Percentiles rank a stretch among this genome's conserved stretches.
These are phyloP conservation scores for Drosophila carrolli DNA, from an alignment of 1,140 invertebrate species.

Conservation along the genomic window DNA sequence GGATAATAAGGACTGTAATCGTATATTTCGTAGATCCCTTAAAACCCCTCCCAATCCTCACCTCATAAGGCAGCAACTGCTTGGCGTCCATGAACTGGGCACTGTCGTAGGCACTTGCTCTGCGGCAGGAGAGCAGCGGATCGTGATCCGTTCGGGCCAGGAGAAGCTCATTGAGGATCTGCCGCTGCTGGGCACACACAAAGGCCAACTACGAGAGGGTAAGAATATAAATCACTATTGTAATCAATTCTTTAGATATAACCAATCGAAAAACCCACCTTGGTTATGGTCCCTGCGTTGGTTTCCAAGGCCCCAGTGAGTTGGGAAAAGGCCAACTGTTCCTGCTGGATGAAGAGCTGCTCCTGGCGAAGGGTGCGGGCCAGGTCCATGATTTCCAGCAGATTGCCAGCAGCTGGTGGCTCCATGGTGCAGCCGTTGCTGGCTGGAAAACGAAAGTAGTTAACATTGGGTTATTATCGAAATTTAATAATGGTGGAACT, in stretches of 20 bases:
- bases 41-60: constrained; percentile 66
- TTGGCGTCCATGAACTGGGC: constrained; percentile 95
- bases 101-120: constrained; percentile 91
- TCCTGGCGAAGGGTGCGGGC: constrained; percentile 83
- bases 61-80: constrained; percentile 93
- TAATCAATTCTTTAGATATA: not conserved
- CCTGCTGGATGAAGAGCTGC: constrained; percentile 81
- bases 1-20: not conserved
- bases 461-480: not conserved
- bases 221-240: not conserved
- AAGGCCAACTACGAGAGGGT: constrained; percentile 89
- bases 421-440: constrained; percentile 67
- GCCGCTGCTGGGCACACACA: constrained; percentile 94
- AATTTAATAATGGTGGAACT: too few species aligned
- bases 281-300: constrained; percentile 79
- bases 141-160: constrained; percentile 90
- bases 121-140: constrained; percentile 90
- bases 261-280: constrained; percentile 41
- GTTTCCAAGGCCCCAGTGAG: constrained; percentile 67
- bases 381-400: constrained; percentile 84
- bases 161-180: constrained; percentile 93
- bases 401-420: constrained; percentile 77
- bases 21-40: not conserved
- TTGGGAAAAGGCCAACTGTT: constrained; percentile 75
- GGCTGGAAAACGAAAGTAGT: not conserved